Evolutionary conservation across 2,888 invertebrate species (phyloP), one percentile per base, ranked within the genome.

Genomic region (Galerucella calmariensis): DNA sequence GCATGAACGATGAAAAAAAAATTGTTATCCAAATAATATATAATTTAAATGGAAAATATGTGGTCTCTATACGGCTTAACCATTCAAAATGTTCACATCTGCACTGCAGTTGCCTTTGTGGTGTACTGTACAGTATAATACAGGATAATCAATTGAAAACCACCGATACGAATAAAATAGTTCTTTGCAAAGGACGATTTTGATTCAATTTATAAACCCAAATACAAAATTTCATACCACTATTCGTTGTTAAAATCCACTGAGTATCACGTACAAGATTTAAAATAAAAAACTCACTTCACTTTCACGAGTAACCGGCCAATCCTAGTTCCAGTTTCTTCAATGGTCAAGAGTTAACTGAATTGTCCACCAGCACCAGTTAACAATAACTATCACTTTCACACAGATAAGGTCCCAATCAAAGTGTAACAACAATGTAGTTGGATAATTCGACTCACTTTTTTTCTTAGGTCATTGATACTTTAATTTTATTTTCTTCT

Each of bases 361-460:
- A 66, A 16, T 46, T 46, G 20, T 46, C 46, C 63, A 65, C 10
- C 41, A 16, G 63, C 35, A 46, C 63, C 72, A 8, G 56, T 56
- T 44, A 73, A 51, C 51, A 51, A 62, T 68, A 69, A 74, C 76
- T 76, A 69, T 76, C 76, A 74, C 76, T 76, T 76, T 76, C 76
- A 76, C 76, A 67, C 56, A 16, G 67, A 69, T 58, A 65, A 61
- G 14, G 16, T 58, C 24, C 51, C 65, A 72, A 72, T 67, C 59
- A 62, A 72, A 75, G 51, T 75, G 72, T 72, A 75, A 72, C 35
- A 46, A 35, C 48, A 51, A 67, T 69, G 65, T 56, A 69, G 56
- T 73, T 76, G 68, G 69, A 76, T 76, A 76, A 78, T 74, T 76
- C 75, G 65, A 46, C 67, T 67, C 72, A 72, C 72, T 66, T 72